phyloP scores from a whole-genome alignment of 1,140 invertebrate genomes.

The Dinoponera quadriceps region DNA sequence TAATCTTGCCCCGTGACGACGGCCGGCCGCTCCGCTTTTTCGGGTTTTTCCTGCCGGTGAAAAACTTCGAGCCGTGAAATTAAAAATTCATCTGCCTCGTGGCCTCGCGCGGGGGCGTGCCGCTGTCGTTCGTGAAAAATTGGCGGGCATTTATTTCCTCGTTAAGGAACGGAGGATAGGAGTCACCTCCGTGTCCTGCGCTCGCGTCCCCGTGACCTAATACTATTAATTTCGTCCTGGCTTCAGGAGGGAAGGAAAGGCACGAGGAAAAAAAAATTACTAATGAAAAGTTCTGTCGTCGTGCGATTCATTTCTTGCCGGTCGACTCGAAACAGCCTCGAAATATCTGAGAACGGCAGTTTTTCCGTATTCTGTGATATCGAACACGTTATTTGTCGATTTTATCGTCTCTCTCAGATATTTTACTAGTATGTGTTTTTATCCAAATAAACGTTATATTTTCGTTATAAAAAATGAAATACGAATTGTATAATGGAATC shows the following conservation, averaged over 20 bases:
- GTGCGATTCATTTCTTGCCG: slow-evolving; percentile 7
- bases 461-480: background rate
- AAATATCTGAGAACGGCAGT: background rate
- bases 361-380: background rate
- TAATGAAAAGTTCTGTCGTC: slow-evolving; percentile 56
- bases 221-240: slow-evolving; percentile 70
- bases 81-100: slow-evolving; percentile 69
- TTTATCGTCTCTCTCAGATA: background rate
- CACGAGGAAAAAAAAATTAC: slow-evolving; percentile 31
- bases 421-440: background rate
- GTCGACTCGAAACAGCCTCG: background rate
- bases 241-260: background rate
- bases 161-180: slow-evolving; percentile 67
- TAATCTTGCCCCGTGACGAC: slow-evolving; percentile 62
- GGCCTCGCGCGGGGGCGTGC: slow-evolving; percentile 52
- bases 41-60: slow-evolving; percentile 61
- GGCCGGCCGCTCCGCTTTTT: slow-evolving; percentile 39
- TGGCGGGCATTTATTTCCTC: slow-evolving; percentile 77
- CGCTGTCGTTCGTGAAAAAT: slow-evolving; percentile 69
- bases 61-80: slow-evolving; percentile 66
- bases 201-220: slow-evolving; percentile 66
- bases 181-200: slow-evolving; percentile 37
- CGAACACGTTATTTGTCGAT: background rate
- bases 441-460: background rate
- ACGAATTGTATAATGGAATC: background rate